phyloP scores from a whole-genome alignment of 2,113 vertebrate species.

The Nibea albiflora region DNA sequence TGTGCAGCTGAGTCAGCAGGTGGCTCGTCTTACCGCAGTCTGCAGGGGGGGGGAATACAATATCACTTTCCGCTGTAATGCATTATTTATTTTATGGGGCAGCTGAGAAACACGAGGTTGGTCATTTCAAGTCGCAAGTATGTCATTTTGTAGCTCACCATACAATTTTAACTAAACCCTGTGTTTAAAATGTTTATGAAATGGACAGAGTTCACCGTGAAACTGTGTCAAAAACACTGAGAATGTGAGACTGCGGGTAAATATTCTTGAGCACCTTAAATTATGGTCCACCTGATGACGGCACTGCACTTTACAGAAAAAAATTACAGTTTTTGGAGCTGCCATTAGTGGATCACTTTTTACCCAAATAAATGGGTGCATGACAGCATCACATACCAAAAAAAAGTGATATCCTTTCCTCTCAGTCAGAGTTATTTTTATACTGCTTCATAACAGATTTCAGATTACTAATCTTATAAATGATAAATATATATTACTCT shows the following conservation, averaged over 20 bases:
- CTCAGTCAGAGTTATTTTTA: neutral
- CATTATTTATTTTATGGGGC: constrained; percentile 74
- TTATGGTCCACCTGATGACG: constrained; percentile 16
- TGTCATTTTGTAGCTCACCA: constrained; percentile 36
- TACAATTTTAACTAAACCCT: constrained; percentile 31
- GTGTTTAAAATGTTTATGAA: constrained; percentile 35
- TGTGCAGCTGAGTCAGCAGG: constrained; percentile 47
- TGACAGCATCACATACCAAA: neutral
- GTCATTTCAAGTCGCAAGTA: constrained; percentile 14
- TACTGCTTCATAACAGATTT: neutral
- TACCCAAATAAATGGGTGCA: neutral
- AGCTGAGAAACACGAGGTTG: constrained; percentile 42
- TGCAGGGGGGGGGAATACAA: constrained; percentile 26
- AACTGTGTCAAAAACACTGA: neutral
- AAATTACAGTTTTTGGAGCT: constrained; percentile 6
- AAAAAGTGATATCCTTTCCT: neutral
- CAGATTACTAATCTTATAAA: neutral
- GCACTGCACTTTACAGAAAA: neutral
- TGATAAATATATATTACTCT: no score
- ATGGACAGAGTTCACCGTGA: neutral
- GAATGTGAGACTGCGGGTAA: neutral
- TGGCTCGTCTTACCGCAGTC: constrained; percentile 63
- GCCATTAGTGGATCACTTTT: neutral
- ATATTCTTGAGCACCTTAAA: neutral
- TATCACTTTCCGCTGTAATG: constrained; percentile 75